These are phyloP conservation scores for Augiades crinisus DNA, from an alignment of 2,888 invertebrate species.

Conservation along the genomic window DNA sequence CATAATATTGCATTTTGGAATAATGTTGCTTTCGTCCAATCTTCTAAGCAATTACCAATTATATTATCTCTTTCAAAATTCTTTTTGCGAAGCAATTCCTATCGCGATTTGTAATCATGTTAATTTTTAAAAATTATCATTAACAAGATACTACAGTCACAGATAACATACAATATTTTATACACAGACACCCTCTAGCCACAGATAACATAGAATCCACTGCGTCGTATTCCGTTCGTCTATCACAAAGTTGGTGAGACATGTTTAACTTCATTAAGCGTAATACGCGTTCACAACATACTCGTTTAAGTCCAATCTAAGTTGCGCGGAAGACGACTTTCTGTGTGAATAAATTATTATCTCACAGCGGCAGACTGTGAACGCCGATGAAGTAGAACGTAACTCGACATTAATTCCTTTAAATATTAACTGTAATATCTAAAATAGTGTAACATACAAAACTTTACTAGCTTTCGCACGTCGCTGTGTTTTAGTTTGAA, in stretches of 20 bases:
- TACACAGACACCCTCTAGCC: constrained; percentile 19
- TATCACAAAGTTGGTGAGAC: constrained; percentile 58
- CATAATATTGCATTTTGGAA: too few species aligned
- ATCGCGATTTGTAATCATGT: too few species aligned
- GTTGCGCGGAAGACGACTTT: constrained; percentile 71
- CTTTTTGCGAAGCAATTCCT: too few species aligned
- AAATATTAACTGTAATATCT: constrained; percentile 26
- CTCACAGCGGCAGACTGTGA: constrained; percentile 58
- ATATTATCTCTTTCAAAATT: too few species aligned
- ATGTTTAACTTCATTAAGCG: constrained; percentile 79
- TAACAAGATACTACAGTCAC: too few species aligned
- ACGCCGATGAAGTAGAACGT: constrained; percentile 34
- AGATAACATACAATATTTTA: neutral
- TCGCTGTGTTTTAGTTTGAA: too few species aligned
- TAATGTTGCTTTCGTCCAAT: too few species aligned
- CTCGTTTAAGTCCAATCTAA: constrained; percentile 81
- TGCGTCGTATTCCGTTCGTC: constrained; percentile 50
- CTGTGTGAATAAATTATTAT: constrained; percentile 80
- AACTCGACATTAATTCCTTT: constrained; percentile 35
- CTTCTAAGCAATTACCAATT: too few species aligned
- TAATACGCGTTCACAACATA: constrained; percentile 73
- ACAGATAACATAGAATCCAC: constrained; percentile 24
- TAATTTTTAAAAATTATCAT: too few species aligned
- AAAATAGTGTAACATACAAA: constrained; percentile 6
- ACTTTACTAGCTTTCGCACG: too few species aligned